phyloP scores from a whole-genome alignment of 2,888 invertebrate genomes.

The Rhagonycha fulva region DNA sequence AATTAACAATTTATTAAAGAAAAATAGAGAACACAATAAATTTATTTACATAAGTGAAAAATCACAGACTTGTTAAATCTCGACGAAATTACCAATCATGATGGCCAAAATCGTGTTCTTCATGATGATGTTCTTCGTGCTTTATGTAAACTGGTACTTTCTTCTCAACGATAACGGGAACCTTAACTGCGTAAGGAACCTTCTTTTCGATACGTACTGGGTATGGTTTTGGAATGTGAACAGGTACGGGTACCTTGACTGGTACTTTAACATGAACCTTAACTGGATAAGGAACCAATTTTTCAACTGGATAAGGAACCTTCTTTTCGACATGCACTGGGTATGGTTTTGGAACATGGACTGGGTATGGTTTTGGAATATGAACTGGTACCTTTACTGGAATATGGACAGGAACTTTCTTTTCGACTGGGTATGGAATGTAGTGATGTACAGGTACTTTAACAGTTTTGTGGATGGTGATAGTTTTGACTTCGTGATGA shows the following conservation, averaged over 20 bases:
- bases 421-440: slow-evolving; percentile 63
- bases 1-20: background rate
- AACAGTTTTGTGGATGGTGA: slow-evolving; percentile 62
- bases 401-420: slow-evolving; percentile 63
- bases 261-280: slow-evolving; percentile 53
- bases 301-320: slow-evolving; percentile 58
- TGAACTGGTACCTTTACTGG: slow-evolving; percentile 48
- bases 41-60: background rate
- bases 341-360: slow-evolving; percentile 56
- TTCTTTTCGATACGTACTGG: slow-evolving; percentile 53
- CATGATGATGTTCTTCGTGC: slow-evolving; percentile 24
- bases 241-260: slow-evolving; percentile 40
- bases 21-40: background rate
- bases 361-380: slow-evolving; percentile 53
- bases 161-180: slow-evolving; percentile 54
- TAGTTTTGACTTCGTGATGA: slow-evolving; percentile 25
- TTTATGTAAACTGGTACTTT: slow-evolving; percentile 41
- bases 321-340: slow-evolving; percentile 58
- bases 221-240: slow-evolving; percentile 41
- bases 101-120: background rate
- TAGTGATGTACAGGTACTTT: slow-evolving; percentile 65
- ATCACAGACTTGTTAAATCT: background rate
- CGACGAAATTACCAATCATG: background rate
- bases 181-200: slow-evolving; percentile 54
- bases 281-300: slow-evolving; percentile 54